These are phyloP conservation scores for Nicator chloris DNA, from an alignment of 2,113 vertebrate genomes.

Conservation along the genomic window DNA sequence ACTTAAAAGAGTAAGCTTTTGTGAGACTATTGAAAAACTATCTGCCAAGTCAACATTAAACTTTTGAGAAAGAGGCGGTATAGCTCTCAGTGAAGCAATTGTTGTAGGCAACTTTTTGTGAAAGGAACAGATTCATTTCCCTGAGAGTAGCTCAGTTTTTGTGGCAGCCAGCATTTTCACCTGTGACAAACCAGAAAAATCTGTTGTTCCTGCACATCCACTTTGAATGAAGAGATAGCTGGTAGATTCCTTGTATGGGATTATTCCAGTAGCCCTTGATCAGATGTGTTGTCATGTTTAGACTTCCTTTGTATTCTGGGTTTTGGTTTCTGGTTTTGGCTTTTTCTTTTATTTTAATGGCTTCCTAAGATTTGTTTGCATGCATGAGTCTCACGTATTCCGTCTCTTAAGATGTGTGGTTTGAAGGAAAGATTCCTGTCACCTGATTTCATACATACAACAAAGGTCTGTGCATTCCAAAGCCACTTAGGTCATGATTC, in stretches of 20 bases:
- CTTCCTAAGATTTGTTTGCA: not conserved
- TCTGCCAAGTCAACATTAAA: not conserved
- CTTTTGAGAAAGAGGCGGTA: not conserved
- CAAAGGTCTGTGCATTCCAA: not conserved
- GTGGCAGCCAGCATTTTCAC: not conserved
- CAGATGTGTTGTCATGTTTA: not conserved
- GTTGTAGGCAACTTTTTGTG: not conserved
- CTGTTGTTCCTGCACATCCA: not conserved
- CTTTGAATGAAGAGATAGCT: not conserved
- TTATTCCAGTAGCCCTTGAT: not conserved
- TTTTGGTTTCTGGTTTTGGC: not conserved
- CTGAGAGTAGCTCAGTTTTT: not conserved
- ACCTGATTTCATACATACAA: not conserved
- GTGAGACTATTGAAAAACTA: not conserved
- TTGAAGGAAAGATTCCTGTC: not conserved
- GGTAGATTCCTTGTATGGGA: not conserved
- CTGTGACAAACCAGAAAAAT: not conserved
- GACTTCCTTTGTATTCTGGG: not conserved
- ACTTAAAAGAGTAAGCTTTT: not conserved
- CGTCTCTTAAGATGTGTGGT: not conserved
- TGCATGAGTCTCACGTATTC: not conserved
- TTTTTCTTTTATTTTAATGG: not conserved
- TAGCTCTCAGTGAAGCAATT: not conserved
- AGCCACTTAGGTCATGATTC: not conserved
- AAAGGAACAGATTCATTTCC: not conserved